A percentile compares a stretch with the other conserved stretches of the same genome.
Evolutionary conservation across 2,113 vertebrate species (phyloP).

Genomic region (Formicarius rufipectus): DNA sequence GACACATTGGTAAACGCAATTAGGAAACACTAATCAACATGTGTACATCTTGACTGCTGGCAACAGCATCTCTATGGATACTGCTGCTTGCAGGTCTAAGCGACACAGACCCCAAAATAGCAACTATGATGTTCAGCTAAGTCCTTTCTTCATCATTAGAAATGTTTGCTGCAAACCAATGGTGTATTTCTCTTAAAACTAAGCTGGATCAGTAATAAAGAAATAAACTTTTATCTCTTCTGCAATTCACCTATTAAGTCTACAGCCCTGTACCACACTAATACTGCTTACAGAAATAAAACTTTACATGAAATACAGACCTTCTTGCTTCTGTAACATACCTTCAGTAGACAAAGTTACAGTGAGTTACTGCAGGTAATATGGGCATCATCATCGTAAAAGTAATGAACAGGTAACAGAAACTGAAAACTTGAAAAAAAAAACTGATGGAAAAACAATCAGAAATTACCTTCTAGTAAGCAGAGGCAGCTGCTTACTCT

Average conservation of each 20-base stretch:
- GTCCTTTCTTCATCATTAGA: background rate
- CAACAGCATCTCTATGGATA: conserved; percentile 33
- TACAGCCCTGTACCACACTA: background rate
- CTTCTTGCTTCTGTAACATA: background rate
- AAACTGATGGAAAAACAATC: background rate
- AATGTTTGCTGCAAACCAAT: background rate
- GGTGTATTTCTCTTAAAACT: background rate
- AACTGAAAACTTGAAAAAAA: background rate
- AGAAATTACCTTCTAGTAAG: background rate
- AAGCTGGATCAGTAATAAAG: background rate
- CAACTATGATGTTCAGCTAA: background rate
- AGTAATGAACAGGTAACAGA: fast-evolving
- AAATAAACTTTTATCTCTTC: background rate
- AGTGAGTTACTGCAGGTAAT: background rate
- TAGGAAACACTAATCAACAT: conserved; percentile 47
- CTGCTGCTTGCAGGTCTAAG: conserved; percentile 4
- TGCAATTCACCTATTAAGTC: background rate
- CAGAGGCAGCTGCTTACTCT: background rate
- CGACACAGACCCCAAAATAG: background rate
- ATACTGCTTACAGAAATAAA: background rate
- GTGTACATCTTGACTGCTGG: conserved; percentile 3
- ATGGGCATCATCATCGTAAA: background rate
- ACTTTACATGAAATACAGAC: background rate
- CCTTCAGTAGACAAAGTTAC: background rate
- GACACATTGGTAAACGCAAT: conserved; percentile 8